Evolutionary conservation across 2,113 vertebrate species (phyloP).

Genomic region (Dascyllus trimaculatus): DNA sequence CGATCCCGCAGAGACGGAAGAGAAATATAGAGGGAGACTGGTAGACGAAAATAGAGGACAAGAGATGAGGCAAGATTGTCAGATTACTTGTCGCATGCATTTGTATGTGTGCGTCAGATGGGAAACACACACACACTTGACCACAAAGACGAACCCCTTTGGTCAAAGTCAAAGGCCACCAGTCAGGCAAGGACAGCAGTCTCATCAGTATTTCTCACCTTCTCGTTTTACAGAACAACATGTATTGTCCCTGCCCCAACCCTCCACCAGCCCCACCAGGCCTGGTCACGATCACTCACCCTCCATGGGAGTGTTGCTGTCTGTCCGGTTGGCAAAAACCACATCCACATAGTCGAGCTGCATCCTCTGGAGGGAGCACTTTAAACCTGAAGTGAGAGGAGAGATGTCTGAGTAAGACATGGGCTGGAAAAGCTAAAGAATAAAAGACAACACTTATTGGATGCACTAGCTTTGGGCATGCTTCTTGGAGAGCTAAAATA

Average conservation of each 20-base stretch:
- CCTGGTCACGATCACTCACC: constrained; percentile 84
- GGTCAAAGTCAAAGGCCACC: constrained; percentile 46
- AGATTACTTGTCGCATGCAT: constrained; percentile 35
- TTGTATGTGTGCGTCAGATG: constrained; percentile 20
- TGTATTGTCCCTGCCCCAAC: constrained; percentile 31
- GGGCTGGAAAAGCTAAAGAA: constrained; percentile 28
- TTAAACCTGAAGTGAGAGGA: constrained; percentile 86
- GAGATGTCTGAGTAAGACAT: neutral
- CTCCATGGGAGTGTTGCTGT: constrained; percentile 98
- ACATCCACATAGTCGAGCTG: constrained; percentile 98
- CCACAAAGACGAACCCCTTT: constrained; percentile 19
- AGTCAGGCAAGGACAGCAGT: neutral
- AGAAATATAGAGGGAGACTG: constrained; percentile 51
- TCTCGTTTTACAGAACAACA: constrained; percentile 66
- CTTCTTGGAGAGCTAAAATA: constrained; percentile 13
- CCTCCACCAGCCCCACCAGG: neutral
- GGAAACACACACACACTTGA: neutral
- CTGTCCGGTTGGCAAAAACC: constrained; percentile 96
- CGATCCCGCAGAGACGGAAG: constrained; percentile 63
- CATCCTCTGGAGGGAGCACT: constrained; percentile 95
- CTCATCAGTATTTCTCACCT: constrained; percentile 61
- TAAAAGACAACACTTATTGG: constrained; percentile 27
- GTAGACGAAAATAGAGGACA: constrained; percentile 66
- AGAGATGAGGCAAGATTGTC: constrained; percentile 46
- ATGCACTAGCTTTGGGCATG: neutral